These are phyloP conservation scores for Paramisgurnus dabryanus DNA, from an alignment of 2,113 vertebrate species.

Conservation along the genomic window DNA sequence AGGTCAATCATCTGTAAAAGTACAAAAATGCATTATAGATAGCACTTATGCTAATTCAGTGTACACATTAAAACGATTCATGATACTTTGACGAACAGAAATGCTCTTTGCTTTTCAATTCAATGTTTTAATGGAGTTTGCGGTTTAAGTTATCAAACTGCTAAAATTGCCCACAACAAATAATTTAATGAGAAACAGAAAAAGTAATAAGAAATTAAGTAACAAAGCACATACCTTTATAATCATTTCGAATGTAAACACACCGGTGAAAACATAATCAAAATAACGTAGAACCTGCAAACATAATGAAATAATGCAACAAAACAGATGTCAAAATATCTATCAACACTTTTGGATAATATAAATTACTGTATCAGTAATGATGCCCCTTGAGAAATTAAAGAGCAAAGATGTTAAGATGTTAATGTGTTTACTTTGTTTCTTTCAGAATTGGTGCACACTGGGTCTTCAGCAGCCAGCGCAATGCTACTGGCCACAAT, in stretches of 20 bases:
- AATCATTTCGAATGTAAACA: slow-evolving; percentile 99
- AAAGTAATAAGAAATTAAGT: neutral
- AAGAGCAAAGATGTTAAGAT: neutral
- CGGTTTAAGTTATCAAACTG: no score
- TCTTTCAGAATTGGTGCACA: slow-evolving; percentile 91
- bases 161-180: no score
- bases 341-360: no score
- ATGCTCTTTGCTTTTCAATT: no score
- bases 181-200: no score
- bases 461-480: slow-evolving; percentile 92
- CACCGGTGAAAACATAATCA: slow-evolving; percentile 97
- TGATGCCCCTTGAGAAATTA: no score
- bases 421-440: slow-evolving; percentile 82
- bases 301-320: slow-evolving; percentile 11
- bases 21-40: neutral
- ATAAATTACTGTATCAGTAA: no score
- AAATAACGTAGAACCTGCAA: slow-evolving; percentile 94
- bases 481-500: slow-evolving; percentile 98
- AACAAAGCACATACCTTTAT: slow-evolving; percentile 84
- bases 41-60: neutral
- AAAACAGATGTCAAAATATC: no score
- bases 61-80: no score
- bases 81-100: no score
- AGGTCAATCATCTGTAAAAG: slow-evolving; percentile 93
- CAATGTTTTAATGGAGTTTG: no score